These are phyloP conservation scores for Hippasteria phrygiana DNA, from an alignment of 53 echinoderm and acorn worm species.

Conservation along the genomic window DNA sequence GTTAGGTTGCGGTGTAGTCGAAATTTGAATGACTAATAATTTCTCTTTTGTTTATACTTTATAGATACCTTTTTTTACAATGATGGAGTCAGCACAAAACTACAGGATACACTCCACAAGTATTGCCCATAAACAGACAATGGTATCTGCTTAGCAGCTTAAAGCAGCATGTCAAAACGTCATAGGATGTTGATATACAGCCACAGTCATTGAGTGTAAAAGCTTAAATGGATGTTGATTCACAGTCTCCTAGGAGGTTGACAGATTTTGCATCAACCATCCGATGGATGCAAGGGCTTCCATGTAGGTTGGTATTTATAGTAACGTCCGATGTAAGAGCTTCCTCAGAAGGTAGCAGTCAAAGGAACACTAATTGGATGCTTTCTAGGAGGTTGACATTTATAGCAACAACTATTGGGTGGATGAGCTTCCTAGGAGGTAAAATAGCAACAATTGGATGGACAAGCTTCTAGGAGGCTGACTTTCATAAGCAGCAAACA, in stretches of 20 bases:
- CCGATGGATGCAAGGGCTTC: neutral
- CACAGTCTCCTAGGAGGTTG: neutral
- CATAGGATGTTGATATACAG: neutral
- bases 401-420: neutral
- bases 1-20: too few species aligned
- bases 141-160: neutral
- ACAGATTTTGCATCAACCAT: neutral
- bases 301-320: neutral
- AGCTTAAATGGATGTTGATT: neutral
- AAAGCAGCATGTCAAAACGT: neutral
- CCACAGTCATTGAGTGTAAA: neutral
- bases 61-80: neutral
- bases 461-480: too few species aligned
- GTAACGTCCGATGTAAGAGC: too few species aligned
- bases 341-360: neutral
- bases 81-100: constrained; percentile 6
- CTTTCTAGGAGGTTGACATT: neutral
- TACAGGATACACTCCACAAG: neutral
- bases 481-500: too few species aligned
- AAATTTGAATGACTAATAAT: too few species aligned
- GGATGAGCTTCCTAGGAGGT: neutral
- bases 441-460: neutral
- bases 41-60: constrained; percentile 2
- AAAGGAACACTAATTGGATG: neutral
- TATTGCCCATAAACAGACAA: neutral